A percentile compares a stretch with the other conserved stretches of the same genome.
Conservation (phyloP, 2,113 vertebrate species). For the Jacana jacana region DNA sequence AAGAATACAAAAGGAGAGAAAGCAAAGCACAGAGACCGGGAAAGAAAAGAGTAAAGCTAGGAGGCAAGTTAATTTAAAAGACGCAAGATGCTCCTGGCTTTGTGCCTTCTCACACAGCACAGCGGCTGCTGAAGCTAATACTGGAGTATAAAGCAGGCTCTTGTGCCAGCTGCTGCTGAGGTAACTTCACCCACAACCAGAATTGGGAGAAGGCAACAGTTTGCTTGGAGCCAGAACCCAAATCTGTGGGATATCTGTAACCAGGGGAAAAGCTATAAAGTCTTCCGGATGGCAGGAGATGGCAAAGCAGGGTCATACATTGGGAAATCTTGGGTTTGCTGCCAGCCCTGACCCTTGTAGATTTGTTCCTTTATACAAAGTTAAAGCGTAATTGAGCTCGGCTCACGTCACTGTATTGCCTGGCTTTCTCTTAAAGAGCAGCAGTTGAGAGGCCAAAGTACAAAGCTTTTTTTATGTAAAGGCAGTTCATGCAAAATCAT, state of each 20-base stretch:
- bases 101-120: not conserved
- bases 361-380: not conserved
- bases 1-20: not conserved
- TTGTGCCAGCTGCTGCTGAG: not conserved
- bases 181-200: not conserved
- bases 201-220: not conserved
- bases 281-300: not conserved
- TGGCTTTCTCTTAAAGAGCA: not conserved
- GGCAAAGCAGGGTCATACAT: not conserved
- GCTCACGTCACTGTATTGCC: not conserved
- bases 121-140: not conserved
- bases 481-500: not conserved
- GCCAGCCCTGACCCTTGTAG: not conserved
- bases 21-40: not conserved
- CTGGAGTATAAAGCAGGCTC: not conserved
- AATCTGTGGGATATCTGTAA: not conserved
- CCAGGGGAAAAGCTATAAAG: not conserved
- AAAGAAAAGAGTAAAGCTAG: not conserved
- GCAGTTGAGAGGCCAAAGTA: not conserved
- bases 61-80: not conserved
- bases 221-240: not conserved
- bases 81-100: not conserved
- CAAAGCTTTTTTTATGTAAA: not conserved
- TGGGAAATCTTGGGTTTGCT: not conserved
- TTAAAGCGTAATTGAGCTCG: not conserved